These are phyloP conservation scores for Campoletis sonorensis DNA, from an alignment of 1,140 invertebrate species.

Conservation along the genomic window DNA sequence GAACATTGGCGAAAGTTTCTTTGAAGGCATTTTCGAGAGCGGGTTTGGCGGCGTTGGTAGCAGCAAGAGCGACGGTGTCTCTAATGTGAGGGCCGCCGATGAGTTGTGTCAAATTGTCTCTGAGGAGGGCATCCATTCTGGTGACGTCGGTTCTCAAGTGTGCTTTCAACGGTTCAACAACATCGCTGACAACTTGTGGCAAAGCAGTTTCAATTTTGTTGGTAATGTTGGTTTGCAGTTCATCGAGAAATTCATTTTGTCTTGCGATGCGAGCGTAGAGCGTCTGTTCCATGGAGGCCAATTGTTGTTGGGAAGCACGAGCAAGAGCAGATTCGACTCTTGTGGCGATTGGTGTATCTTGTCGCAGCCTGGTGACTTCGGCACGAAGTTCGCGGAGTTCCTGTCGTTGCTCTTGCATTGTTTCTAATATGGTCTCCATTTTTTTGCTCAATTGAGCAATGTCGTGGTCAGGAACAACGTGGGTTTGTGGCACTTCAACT, in stretches of 20 bases:
- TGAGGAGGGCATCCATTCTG: slow-evolving; percentile 86
- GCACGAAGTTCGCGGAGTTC: slow-evolving; percentile 67
- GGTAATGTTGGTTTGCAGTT: slow-evolving; percentile 81
- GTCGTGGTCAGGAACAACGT: slow-evolving; percentile 55
- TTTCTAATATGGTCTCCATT: slow-evolving; percentile 65
- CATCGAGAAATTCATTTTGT: slow-evolving; percentile 76
- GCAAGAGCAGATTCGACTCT: slow-evolving; percentile 67
- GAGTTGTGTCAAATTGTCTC: slow-evolving; percentile 87
- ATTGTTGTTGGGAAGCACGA: slow-evolving; percentile 69
- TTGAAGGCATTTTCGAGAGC: slow-evolving; percentile 84
- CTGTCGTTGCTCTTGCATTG: slow-evolving; percentile 66
- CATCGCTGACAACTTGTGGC: slow-evolving; percentile 78
- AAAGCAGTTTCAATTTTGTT: slow-evolving; percentile 83
- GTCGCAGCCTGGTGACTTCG: slow-evolving; percentile 69
- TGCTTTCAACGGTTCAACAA: slow-evolving; percentile 84
- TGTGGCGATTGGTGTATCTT: slow-evolving; percentile 68
- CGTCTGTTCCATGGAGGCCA: slow-evolving; percentile 72
- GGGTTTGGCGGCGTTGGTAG: slow-evolving; percentile 81
- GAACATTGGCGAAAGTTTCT: slow-evolving; percentile 83
- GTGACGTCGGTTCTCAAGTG: slow-evolving; percentile 85
- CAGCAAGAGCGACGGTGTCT: slow-evolving; percentile 83
- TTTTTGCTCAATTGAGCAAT: slow-evolving; percentile 64
- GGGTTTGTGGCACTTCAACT: slow-evolving; percentile 58
- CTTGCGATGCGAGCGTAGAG: slow-evolving; percentile 74
- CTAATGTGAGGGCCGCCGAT: slow-evolving; percentile 85